These are phyloP conservation scores for Hemaris fuciformis DNA, from an alignment of 2,888 invertebrate genomes.

Conservation along the genomic window DNA sequence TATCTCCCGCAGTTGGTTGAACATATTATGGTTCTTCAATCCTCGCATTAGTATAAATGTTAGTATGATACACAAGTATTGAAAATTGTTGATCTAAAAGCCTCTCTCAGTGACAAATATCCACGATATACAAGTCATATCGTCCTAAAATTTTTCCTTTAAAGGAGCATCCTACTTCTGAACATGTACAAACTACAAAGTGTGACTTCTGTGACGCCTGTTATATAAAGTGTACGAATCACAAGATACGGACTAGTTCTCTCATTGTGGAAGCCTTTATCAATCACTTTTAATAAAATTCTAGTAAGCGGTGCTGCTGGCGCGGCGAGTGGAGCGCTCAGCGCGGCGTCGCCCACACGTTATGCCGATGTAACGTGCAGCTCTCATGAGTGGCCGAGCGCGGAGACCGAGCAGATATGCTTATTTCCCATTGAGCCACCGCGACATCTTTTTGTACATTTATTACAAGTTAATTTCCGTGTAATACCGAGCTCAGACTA, in stretches of 20 bases:
- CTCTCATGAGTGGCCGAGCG: neutral
- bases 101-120: no score
- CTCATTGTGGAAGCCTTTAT: neutral
- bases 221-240: neutral
- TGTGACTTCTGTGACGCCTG: neutral
- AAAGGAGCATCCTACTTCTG: no score
- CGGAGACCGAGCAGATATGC: neutral
- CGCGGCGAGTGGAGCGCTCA: neutral
- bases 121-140: no score
- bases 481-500: no score
- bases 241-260: neutral
- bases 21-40: no score
- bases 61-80: no score
- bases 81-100: no score
- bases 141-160: no score
- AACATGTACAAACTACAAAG: no score
- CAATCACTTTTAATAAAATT: neutral
- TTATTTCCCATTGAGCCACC: neutral
- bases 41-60: no score
- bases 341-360: neutral
- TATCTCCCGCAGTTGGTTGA: no score
- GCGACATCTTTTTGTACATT: constrained; percentile 3
- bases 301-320: neutral
- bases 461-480: constrained; percentile 4
- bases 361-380: neutral